Conservation (phyloP, 2,113 vertebrate genomes). For the Mesitornis unicolor region DNA sequence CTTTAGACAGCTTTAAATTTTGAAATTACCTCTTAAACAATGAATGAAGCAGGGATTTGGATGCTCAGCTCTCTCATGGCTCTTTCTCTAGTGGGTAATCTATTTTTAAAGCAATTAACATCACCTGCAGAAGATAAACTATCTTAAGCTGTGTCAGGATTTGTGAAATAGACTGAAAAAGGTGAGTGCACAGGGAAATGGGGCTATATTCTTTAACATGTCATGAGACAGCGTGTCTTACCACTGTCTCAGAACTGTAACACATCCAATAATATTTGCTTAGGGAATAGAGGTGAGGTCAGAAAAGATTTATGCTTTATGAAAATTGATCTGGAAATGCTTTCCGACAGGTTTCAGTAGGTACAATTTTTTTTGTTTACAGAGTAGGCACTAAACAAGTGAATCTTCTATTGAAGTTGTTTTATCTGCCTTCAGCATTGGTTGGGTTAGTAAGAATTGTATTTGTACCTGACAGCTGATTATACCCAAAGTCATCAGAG, state of each 20-base stretch:
- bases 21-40: neutral
- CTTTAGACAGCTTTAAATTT: neutral
- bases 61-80: neutral
- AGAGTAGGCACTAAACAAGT: neutral
- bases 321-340: neutral
- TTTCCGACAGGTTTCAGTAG: neutral
- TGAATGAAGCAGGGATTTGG: neutral
- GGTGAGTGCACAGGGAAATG: neutral
- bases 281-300: neutral
- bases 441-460: neutral
- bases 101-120: slow-evolving; percentile 11
- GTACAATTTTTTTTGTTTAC: neutral
- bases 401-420: neutral
- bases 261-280: neutral
- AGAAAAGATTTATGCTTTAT: neutral
- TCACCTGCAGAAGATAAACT: neutral
- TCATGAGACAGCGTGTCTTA: neutral
- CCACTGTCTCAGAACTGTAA: neutral
- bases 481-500: neutral
- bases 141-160: neutral
- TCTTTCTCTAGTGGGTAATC: neutral
- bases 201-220: neutral
- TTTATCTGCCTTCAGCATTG: neutral
- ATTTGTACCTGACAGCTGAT: neutral
- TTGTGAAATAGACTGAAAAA: neutral